Conservation (phyloP, 2,888 invertebrate genomes). For the Andrena fulva region DNA sequence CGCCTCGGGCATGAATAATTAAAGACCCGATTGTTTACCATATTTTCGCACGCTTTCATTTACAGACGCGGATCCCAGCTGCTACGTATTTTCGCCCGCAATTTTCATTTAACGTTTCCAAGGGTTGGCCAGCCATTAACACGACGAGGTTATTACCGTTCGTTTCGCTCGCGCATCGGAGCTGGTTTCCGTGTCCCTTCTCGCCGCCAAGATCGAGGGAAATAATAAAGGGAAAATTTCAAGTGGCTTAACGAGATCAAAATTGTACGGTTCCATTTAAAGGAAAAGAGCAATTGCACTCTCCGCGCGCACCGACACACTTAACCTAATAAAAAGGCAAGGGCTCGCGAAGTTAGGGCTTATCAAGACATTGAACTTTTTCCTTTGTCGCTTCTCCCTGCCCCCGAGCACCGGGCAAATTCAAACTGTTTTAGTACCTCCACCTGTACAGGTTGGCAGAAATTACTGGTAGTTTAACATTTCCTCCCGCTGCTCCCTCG, state of each 20-base stretch:
- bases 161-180: no score
- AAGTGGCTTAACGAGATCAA: conserved; percentile 23
- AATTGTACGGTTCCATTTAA: conserved; percentile 20
- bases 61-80: no score
- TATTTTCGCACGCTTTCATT: no score
- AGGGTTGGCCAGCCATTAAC: no score
- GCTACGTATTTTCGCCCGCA: no score
- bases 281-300: conserved; percentile 22
- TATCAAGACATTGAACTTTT: conserved; percentile 4
- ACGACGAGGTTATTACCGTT: no score
- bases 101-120: no score
- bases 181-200: background rate
- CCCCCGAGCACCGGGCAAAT: background rate
- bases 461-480: background rate
- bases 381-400: background rate
- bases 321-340: conserved; percentile 15
- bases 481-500: background rate
- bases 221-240: conserved; percentile 5
- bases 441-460: background rate
- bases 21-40: no score
- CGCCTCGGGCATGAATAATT: no score
- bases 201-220: background rate
- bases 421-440: background rate
- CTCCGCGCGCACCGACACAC: background rate
- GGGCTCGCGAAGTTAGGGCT: conserved; percentile 8